Evolutionary conservation across 2,888 invertebrate genomes (phyloP).

Genomic region (Eupithecia pulchellata): DNA sequence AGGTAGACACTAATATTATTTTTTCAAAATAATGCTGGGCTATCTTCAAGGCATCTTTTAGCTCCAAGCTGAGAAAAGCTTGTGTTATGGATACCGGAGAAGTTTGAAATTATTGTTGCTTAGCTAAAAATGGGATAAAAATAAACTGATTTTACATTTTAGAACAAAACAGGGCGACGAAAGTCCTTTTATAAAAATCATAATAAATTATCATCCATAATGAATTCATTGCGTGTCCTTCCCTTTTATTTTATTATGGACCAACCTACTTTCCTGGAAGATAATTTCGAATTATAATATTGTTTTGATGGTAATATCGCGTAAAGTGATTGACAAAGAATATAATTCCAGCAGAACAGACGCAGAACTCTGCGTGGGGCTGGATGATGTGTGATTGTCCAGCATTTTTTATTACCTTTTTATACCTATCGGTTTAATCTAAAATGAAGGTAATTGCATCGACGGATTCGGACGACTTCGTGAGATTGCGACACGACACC

Average conservation of each 20-base stretch:
- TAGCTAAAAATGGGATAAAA: constrained; percentile 10
- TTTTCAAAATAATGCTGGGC: no score
- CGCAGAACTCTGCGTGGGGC: no score
- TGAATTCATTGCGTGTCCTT: constrained; percentile 28
- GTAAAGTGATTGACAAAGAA: not conserved
- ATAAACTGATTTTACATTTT: not conserved
- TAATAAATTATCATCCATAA: constrained; percentile 34
- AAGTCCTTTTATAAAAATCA: constrained; percentile 16
- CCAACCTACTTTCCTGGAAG: not conserved
- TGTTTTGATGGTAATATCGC: constrained; percentile 11
- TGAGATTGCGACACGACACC: no score
- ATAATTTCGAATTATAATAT: constrained; percentile 10
- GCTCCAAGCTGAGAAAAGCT: no score
- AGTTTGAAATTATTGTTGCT: not conserved
- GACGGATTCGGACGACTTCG: no score
- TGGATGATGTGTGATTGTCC: no score
- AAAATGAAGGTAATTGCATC: no score
- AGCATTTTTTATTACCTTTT: no score
- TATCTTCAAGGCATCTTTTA: no score
- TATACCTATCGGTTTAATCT: no score
- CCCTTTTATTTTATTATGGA: constrained; percentile 30
- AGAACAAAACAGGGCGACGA: constrained; percentile 15
- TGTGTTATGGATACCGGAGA: no score
- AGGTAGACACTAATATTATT: not conserved
- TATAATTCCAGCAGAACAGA: no score